phyloP scores from a whole-genome alignment of 2,888 invertebrate genomes.

The Ectropis crepuscularia region DNA sequence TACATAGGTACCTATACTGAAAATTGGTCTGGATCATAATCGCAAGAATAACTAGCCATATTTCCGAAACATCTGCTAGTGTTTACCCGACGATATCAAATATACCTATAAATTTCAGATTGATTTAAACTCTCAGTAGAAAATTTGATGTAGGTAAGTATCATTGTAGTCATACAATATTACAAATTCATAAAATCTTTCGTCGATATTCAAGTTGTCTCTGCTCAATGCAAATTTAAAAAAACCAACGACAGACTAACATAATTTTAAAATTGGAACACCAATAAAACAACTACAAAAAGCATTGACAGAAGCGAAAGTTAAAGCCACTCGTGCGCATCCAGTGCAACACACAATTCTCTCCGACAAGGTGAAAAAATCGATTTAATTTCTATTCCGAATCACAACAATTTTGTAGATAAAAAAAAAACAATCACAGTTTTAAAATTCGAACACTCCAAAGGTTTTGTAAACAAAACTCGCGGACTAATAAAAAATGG shows the following conservation, averaged over 20 bases:
- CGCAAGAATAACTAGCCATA: too few relatives aligned
- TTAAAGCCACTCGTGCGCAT: slow-evolving; percentile 73
- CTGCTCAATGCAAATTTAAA: background rate
- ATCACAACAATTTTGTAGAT: background rate
- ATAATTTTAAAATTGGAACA: slow-evolving; percentile 15
- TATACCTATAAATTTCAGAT: too few relatives aligned
- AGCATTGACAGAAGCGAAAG: slow-evolving; percentile 66
- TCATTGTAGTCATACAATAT: too few relatives aligned
- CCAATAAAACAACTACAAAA: slow-evolving; percentile 30
- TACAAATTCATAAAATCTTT: too few relatives aligned
- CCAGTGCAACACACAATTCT: slow-evolving; percentile 51
- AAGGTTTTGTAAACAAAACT: slow-evolving; percentile 51
- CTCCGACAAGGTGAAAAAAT: slow-evolving; percentile 42
- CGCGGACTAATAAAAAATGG: slow-evolving; percentile 52
- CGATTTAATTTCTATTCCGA: slow-evolving; percentile 34
- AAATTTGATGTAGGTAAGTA: too few relatives aligned
- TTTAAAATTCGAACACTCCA: slow-evolving; percentile 27
- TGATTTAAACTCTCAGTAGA: too few relatives aligned
- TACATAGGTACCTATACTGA: too few relatives aligned
- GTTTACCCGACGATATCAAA: too few relatives aligned
- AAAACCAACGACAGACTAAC: background rate
- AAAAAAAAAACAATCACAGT: slow-evolving; percentile 28
- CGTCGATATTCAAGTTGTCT: background rate
- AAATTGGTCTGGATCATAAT: too few relatives aligned
- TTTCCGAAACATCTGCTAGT: too few relatives aligned